A percentile compares a stretch with the other conserved stretches of the same genome.
These are phyloP conservation scores for Pipistrellus pipistrellus DNA, from an alignment of 2,797 vertebrate genomes.

Conservation along the genomic window DNA sequence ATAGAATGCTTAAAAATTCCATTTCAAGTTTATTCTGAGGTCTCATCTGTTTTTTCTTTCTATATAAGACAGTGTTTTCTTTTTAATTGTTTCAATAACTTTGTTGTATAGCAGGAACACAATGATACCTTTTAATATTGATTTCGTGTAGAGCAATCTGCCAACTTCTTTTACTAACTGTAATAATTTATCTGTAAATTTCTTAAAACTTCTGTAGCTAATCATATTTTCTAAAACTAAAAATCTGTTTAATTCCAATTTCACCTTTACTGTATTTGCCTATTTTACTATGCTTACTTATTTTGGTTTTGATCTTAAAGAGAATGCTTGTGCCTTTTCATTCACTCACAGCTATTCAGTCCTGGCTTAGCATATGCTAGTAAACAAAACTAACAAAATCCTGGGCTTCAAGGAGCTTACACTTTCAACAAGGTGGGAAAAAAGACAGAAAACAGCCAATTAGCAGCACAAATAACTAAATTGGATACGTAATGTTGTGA, in stretches of 20 bases:
- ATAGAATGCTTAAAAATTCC: background rate
- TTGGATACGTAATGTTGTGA: fast-evolving
- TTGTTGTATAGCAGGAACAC: background rate
- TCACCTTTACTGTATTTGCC: background rate
- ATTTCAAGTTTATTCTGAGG: background rate
- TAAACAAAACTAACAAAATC: background rate
- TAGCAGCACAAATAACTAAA: background rate
- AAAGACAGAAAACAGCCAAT: background rate
- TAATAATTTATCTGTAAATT: background rate
- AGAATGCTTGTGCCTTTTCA: background rate
- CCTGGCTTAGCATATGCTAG: background rate
- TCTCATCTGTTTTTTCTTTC: background rate
- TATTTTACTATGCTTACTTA: background rate
- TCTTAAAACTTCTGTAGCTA: background rate
- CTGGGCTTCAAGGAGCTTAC: background rate
- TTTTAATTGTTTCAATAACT: slow-evolving; percentile 18
- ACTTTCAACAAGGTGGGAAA: background rate
- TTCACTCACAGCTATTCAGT: background rate
- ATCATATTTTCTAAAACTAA: slow-evolving; percentile 34
- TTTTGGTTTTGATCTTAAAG: background rate
- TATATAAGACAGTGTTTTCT: background rate
- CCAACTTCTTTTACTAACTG: background rate
- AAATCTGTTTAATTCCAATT: background rate
- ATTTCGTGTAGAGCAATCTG: background rate
- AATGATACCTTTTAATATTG: background rate